Evolutionary conservation across 2,888 invertebrate genomes (phyloP).

Genomic region (Sinelater perroti): DNA sequence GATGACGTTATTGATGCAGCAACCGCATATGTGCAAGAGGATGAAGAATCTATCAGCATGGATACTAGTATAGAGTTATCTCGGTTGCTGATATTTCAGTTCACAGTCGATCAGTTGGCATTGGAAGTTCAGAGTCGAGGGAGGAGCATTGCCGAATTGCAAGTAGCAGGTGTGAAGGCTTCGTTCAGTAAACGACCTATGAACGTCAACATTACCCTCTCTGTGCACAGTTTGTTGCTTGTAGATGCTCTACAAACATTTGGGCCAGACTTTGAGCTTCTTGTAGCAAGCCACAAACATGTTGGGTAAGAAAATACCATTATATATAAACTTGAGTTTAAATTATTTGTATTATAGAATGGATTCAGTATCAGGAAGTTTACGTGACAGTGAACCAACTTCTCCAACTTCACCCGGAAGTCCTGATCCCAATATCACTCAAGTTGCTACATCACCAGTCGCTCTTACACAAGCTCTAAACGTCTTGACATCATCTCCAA

Average conservation of each 20-base stretch:
- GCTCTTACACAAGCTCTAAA: conserved; percentile 67
- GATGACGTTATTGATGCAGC: conserved; percentile 46
- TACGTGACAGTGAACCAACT: conserved; percentile 90
- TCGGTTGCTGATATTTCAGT: conserved; percentile 81
- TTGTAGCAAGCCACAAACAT: conserved; percentile 94
- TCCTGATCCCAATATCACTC: conserved; percentile 64
- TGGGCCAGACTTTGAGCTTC: conserved; percentile 93
- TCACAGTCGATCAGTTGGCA: conserved; percentile 87
- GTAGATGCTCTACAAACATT: conserved; percentile 96
- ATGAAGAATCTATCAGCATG: conserved; percentile 62
- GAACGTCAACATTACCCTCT: conserved; percentile 81
- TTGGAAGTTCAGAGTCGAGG: conserved; percentile 87
- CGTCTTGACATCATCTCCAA: conserved; percentile 54
- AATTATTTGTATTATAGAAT: conserved; percentile 71
- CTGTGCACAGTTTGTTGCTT: conserved; percentile 90
- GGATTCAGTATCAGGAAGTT: conserved; percentile 93
- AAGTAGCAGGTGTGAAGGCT: conserved; percentile 87
- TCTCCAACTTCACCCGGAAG: conserved; percentile 87
- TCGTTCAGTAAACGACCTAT: conserved; percentile 77
- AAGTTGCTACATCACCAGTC: conserved; percentile 62
- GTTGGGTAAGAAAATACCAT: conserved; percentile 84
- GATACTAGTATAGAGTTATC: conserved; percentile 66
- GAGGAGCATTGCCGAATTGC: conserved; percentile 90
- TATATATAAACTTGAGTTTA: no score
- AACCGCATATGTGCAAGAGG: conserved; percentile 44